Percentiles rank a stretch among this genome's conserved stretches.
Conservation (phyloP, 2,888 invertebrate species). For the Hyles lineata region DNA sequence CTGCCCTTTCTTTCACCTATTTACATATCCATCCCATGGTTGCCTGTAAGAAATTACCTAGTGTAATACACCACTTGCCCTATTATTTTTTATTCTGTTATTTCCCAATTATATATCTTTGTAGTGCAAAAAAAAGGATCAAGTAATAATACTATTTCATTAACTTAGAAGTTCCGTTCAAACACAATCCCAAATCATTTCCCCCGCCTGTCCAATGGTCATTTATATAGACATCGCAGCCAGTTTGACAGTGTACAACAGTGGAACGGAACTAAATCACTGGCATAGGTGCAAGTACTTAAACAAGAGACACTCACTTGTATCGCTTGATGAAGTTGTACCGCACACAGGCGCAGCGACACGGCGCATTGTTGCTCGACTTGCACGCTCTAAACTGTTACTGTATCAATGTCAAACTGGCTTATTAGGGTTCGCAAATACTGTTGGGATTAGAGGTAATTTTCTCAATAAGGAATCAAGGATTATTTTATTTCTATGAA, state of each 20-base stretch:
- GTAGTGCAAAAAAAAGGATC: no score
- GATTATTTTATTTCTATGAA: no score
- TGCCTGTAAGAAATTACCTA: no score
- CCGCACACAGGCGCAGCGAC: conserved; percentile 23
- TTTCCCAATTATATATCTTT: no score
- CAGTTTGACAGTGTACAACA: conserved; percentile 38
- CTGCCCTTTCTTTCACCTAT: no score
- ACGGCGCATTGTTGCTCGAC: conserved; percentile 24
- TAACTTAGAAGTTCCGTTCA: not conserved
- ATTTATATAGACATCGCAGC: conserved; percentile 36
- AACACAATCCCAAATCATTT: not conserved
- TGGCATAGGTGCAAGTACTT: conserved; percentile 41
- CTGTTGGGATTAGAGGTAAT: not conserved
- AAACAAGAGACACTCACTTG: conserved; percentile 38
- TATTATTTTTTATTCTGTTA: no score
- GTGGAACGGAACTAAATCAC: conserved; percentile 45
- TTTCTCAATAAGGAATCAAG: not conserved
- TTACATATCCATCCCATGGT: no score
- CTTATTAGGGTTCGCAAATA: not conserved
- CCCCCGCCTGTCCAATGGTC: conserved; percentile 22
- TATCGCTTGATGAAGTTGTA: conserved; percentile 45
- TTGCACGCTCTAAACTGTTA: conserved; percentile 13
- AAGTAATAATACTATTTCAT: no score
- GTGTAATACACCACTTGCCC: no score
- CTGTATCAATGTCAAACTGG: conserved; percentile 20